These are phyloP conservation scores for Phortica magna DNA, from an alignment of 2,888 invertebrate genomes.

Conservation along the genomic window DNA sequence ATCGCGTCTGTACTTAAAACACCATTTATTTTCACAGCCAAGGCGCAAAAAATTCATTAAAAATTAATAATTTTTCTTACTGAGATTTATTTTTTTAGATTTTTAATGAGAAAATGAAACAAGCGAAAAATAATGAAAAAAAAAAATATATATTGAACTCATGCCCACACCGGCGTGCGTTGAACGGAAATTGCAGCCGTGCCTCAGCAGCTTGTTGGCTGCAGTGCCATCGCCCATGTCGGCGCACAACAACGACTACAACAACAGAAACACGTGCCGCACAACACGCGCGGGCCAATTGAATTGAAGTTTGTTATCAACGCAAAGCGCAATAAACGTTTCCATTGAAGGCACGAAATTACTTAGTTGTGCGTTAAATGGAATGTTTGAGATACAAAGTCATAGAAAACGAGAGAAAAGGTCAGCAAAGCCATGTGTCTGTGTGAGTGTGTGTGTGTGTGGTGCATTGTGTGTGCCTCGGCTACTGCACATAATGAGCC, in stretches of 20 bases:
- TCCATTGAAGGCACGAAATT: not conserved
- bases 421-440: no score
- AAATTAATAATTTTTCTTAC: not conserved
- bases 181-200: not conserved
- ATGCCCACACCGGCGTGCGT: not conserved
- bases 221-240: not conserved
- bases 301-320: not conserved
- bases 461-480: not conserved
- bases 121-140: not conserved
- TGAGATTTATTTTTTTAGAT: not conserved
- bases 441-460: not conserved
- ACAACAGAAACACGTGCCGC: not conserved
- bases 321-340: not conserved
- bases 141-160: not conserved
- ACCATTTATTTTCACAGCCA: constrained; percentile 61
- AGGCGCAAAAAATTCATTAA: constrained; percentile 51
- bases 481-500: not conserved
- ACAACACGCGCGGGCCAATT: not conserved
- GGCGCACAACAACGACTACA: not conserved
- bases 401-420: not conserved
- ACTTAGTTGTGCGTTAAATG: not conserved
- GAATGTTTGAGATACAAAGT: not conserved
- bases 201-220: not conserved
- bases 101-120: not conserved
- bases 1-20: constrained; percentile 65